These are phyloP conservation scores for Dendrocincla fuliginosa DNA, from an alignment of 2,797 vertebrate genomes.

Conservation along the genomic window DNA sequence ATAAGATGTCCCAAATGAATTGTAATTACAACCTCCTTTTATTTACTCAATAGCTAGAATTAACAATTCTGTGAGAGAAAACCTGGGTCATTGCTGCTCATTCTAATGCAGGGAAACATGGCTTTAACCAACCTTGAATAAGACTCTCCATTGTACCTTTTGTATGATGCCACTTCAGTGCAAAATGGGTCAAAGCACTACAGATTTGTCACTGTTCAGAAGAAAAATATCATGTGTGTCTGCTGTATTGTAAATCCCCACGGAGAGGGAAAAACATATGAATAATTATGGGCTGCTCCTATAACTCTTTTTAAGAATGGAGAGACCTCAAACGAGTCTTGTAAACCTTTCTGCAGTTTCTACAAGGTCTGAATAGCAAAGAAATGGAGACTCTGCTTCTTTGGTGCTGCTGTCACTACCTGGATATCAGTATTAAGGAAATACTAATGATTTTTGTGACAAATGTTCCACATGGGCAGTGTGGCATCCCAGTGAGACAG, in stretches of 20 bases:
- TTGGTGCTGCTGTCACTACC: background rate
- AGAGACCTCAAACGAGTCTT: background rate
- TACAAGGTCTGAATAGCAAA: background rate
- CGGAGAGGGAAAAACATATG: rapidly evolving
- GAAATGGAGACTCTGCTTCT: background rate
- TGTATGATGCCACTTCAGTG: background rate
- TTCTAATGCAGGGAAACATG: background rate
- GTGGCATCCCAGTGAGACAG: background rate
- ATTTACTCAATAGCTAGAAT: background rate
- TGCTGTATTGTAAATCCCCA: background rate
- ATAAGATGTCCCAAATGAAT: background rate
- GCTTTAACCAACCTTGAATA: background rate
- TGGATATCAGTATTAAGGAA: background rate
- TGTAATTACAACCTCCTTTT: background rate
- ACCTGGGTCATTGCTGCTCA: background rate
- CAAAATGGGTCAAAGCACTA: background rate
- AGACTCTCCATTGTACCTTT: background rate
- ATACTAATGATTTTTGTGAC: background rate
- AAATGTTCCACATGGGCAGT: background rate
- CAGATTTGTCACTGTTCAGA: background rate
- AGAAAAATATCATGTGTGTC: background rate
- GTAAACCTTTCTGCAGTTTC: background rate
- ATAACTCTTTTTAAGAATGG: background rate
- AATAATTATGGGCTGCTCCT: background rate
- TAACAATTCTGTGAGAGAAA: background rate